phyloP scores from a whole-genome alignment of 1,140 invertebrate genomes.

The Saccostrea glomerata region DNA sequence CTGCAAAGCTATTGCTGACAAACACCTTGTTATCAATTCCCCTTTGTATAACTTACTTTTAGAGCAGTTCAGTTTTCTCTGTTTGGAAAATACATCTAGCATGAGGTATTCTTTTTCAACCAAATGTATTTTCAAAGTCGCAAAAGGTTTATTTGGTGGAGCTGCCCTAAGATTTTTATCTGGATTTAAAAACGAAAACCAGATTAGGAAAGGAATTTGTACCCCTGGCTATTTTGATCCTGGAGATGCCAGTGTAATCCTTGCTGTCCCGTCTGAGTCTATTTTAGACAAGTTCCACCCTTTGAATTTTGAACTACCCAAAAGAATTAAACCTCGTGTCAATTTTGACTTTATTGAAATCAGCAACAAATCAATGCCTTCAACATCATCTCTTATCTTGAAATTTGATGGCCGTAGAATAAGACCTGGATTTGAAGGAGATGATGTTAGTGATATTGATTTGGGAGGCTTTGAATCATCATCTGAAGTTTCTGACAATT shows the following conservation, averaged over 20 bases:
- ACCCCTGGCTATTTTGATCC: background rate
- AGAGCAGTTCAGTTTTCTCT: too few relatives aligned
- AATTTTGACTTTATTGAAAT: background rate
- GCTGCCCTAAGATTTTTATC: too few relatives aligned
- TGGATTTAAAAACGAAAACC: too few relatives aligned
- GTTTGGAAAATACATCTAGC: too few relatives aligned
- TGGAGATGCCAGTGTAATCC: background rate
- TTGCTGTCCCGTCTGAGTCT: background rate
- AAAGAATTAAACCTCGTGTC: background rate
- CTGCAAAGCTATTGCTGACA: too few relatives aligned
- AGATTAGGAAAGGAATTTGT: too few relatives aligned
- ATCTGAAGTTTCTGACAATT: background rate
- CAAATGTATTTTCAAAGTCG: too few relatives aligned
- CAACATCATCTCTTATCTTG: background rate
- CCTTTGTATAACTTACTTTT: too few relatives aligned
- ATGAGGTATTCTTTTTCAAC: too few relatives aligned
- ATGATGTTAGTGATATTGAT: slow-evolving; percentile 3
- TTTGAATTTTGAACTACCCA: background rate
- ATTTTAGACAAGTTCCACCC: background rate
- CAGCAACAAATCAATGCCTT: background rate
- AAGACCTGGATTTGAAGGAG: background rate
- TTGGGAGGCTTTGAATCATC: background rate
- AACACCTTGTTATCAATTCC: too few relatives aligned
- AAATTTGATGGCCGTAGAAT: slow-evolving; percentile 1
- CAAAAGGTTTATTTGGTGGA: too few relatives aligned